Percentiles rank a stretch among this genome's conserved stretches.
These are phyloP conservation scores for Formica selysi DNA, from an alignment of 1,140 invertebrate genomes.

Conservation along the genomic window DNA sequence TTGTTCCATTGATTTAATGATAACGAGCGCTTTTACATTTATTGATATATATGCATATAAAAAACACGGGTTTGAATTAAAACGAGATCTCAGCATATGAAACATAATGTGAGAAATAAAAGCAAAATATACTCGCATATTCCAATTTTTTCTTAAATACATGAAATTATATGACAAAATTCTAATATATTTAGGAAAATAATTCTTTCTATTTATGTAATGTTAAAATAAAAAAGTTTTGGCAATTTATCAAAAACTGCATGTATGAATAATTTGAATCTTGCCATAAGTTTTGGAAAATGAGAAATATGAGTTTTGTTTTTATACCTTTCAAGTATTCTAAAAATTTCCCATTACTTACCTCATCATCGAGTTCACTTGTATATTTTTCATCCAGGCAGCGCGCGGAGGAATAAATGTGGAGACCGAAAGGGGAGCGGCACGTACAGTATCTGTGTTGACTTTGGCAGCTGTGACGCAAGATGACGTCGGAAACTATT, in stretches of 20 bases:
- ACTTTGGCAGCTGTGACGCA: constrained; percentile 85
- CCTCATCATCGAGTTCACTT: constrained; percentile 22
- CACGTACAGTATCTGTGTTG: constrained; percentile 84
- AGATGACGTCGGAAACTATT: constrained; percentile 87
- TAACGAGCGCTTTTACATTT: background rate
- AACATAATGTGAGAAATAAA: background rate
- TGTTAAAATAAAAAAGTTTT: background rate
- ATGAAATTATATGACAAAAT: background rate
- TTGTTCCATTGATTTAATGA: background rate
- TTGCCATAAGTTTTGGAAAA: background rate
- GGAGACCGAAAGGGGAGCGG: constrained; percentile 85
- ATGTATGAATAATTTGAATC: background rate
- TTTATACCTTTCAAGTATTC: background rate
- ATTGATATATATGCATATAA: background rate
- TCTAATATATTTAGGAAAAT: background rate
- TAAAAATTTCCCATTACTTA: background rate
- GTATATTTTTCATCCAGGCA: constrained; percentile 78
- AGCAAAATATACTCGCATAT: background rate
- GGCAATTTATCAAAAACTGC: too few species aligned
- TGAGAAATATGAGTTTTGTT: background rate
- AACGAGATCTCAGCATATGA: background rate
- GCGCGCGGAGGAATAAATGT: constrained; percentile 85
- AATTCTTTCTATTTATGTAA: background rate
- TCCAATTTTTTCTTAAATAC: constrained; percentile 14
- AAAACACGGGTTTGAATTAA: background rate